phyloP scores from a whole-genome alignment of 1,140 invertebrate species.

The Schlechtendalia chinensis region DNA sequence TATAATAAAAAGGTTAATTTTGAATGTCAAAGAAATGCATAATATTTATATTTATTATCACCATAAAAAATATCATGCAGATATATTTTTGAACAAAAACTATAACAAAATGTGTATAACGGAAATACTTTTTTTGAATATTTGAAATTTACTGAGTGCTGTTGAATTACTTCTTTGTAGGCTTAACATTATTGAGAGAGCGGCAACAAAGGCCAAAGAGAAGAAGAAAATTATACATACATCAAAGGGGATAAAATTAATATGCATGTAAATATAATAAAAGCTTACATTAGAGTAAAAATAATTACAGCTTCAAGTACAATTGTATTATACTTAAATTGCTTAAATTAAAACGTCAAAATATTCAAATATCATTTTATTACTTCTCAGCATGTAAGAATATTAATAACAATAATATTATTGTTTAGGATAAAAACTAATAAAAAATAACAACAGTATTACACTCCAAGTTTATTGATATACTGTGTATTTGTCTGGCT shows the following conservation, averaged over 20 bases:
- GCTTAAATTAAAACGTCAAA: too few relatives aligned
- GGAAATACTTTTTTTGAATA: constrained; percentile 26
- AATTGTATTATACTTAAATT: not conserved
- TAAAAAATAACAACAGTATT: too few relatives aligned
- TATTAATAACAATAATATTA: too few relatives aligned
- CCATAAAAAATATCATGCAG: too few relatives aligned
- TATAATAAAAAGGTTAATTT: not conserved
- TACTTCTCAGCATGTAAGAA: too few relatives aligned
- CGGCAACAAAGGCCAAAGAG: not conserved
- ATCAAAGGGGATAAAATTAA: constrained; percentile 25
- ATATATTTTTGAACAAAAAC: not conserved
- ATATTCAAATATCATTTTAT: too few relatives aligned
- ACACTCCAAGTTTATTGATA: too few relatives aligned
- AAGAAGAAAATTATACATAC: constrained; percentile 16
- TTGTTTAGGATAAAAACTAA: too few relatives aligned
- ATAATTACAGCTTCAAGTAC: not conserved
- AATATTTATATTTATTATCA: not conserved
- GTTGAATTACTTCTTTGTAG: not conserved
- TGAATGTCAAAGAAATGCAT: constrained; percentile 2
- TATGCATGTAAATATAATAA: not conserved
- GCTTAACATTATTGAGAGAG: not conserved
- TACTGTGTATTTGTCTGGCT: too few relatives aligned
- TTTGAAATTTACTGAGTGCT: not conserved
- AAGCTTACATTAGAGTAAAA: not conserved
- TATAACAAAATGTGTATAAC: not conserved